Evolutionary conservation across 2,113 vertebrate species (phyloP).

Genomic region (Alectura lathami): DNA sequence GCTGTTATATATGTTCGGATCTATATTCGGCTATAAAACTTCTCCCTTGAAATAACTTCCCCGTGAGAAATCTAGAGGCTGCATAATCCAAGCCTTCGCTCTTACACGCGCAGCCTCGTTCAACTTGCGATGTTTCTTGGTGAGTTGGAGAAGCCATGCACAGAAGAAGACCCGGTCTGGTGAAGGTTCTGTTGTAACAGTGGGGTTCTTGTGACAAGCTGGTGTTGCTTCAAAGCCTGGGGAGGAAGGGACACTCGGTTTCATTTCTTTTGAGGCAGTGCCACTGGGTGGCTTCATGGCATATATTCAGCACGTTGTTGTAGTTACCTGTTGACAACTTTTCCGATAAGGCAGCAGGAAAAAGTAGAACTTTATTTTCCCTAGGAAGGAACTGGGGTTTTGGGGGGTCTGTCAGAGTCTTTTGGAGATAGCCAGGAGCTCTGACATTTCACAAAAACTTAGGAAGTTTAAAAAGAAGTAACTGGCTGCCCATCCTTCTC

Average conservation of each 20-base stretch:
- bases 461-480: neutral
- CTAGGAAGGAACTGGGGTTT: neutral
- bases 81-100: neutral
- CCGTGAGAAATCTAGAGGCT: neutral
- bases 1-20: neutral
- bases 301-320: fast-evolving
- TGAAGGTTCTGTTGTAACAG: neutral
- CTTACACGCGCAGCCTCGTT: neutral
- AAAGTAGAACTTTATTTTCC: neutral
- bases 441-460: neutral
- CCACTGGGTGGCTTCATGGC: neutral
- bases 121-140: neutral
- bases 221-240: neutral
- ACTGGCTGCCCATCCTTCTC: neutral
- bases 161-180: neutral
- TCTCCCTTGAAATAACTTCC: neutral
- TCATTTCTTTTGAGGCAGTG: neutral
- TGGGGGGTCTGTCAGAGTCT: neutral
- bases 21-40: neutral
- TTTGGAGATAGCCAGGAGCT: neutral
- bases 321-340: neutral
- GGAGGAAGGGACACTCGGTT: neutral
- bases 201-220: neutral
- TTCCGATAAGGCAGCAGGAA: neutral
- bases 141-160: neutral